A percentile compares a stretch with the other conserved stretches of the same genome.
Evolutionary conservation across 2,113 vertebrate genomes (phyloP).

Genomic region (Paralichthys olivaceus): DNA sequence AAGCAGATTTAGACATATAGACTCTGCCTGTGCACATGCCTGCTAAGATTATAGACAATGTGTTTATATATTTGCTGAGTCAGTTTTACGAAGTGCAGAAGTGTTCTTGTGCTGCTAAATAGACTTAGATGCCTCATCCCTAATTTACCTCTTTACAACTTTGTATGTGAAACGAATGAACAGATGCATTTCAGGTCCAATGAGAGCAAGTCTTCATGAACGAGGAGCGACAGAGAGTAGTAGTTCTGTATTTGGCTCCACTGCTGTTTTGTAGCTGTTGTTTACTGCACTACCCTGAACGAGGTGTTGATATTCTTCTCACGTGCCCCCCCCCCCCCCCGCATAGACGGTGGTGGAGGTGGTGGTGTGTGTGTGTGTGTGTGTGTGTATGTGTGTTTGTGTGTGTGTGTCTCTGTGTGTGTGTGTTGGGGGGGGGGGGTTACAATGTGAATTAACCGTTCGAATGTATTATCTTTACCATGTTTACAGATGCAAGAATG

Average conservation of each 20-base stretch:
- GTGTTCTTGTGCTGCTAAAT: slow-evolving; percentile 63
- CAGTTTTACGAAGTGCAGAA: slow-evolving; percentile 45
- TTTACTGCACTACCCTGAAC: slow-evolving; percentile 39
- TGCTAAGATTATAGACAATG: slow-evolving; percentile 18
- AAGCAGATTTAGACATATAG: slow-evolving; percentile 25
- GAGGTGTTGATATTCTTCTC: slow-evolving; percentile 57
- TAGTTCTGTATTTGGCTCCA: slow-evolving; percentile 74
- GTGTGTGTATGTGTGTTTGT: not conserved
- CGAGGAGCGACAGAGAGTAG: not conserved
- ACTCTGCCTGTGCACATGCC: slow-evolving; percentile 36
- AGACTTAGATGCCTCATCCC: slow-evolving; percentile 61
- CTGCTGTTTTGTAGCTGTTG: slow-evolving; percentile 73
- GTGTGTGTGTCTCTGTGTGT: no score
- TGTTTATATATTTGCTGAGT: slow-evolving; percentile 48
- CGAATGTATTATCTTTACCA: slow-evolving; percentile 77
- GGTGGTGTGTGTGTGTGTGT: not conserved
- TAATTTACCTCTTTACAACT: slow-evolving; percentile 41
- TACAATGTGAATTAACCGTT: slow-evolving; percentile 54
- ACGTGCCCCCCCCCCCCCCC: slow-evolving; percentile 11
- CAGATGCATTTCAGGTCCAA: slow-evolving; percentile 36
- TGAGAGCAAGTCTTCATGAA: slow-evolving; percentile 32
- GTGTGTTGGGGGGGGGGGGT: not conserved
- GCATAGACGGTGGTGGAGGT: not conserved
- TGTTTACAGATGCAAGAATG: slow-evolving; percentile 84
- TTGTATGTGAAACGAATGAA: slow-evolving; percentile 26